Base-by-base conservation (phyloP, 1,140 invertebrate genomes). In the Polyergus mexicanus region DNA sequence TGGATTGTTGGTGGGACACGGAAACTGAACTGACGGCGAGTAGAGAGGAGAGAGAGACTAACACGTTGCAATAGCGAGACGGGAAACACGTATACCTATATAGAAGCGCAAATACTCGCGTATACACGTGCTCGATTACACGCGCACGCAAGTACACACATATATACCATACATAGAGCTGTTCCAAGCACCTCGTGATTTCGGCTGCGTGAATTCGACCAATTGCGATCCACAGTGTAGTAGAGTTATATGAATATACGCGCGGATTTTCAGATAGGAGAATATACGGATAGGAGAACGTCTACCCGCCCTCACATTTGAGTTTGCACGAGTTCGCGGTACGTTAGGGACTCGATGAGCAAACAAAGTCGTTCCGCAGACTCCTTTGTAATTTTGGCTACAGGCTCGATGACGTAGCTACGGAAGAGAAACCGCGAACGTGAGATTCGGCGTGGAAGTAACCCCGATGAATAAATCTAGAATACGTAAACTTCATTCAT, bases 1-100 rank as follows among this genome's bases (percentile, higher is more conserved):
- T 94, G 93, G 94, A 94, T 94, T 92, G 92, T 93, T 86, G 88
- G 88, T 76, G 87, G 86, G 87, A 86, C 85, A 84, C 89, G 88
- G 85, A 87, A 89, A 89, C 85, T 86, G 87, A 89, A 89, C 72
- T 19, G 47, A 68, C 47, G 56, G 63, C 56, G 62, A 89, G 4
- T 28, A 84, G 84, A 68, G 63, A 84, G 90, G 63, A 62, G 63
- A 88, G 88, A 69, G 78, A 83, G 87, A 56, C 63, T 76, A 75
- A 77, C 74, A 86, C 85, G 78, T 89, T 84, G 87, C 86, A 87
- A 92, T 89, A 87, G 85, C 80, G 60, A 81, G 72, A 69, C 51
- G 77, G 22, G 66, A 60, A 72, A 72, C 78, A 60, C 68, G 51
- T 62, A 62, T 62, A 62, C 19, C 22, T 62, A 62, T 63, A 77